Conservation (phyloP, 2,888 invertebrate genomes). For the Therioaphis trifolii region DNA sequence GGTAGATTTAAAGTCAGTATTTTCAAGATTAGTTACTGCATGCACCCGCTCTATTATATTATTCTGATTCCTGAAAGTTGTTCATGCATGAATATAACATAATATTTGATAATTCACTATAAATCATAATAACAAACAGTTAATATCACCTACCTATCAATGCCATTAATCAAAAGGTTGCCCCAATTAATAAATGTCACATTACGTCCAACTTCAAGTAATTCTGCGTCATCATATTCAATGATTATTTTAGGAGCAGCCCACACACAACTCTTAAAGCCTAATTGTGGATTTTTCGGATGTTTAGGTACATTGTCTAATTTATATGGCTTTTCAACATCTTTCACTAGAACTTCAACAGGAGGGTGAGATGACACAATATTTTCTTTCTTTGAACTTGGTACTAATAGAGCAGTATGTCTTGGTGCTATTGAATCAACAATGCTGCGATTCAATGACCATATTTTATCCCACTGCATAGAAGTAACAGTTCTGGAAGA, state of each 20-base stretch:
- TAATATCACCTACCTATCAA: conserved; percentile 77
- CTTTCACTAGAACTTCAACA: conserved; percentile 78
- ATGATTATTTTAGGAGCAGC: conserved; percentile 82
- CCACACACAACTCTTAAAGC: conserved; percentile 82
- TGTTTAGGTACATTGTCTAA: conserved; percentile 78
- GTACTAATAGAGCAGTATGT: conserved; percentile 77
- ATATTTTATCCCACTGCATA: conserved; percentile 99
- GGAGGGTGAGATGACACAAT: conserved; percentile 73
- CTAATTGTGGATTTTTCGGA: conserved; percentile 89
- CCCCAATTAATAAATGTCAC: conserved; percentile 99
- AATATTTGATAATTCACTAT: conserved; percentile 63
- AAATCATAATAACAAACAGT: conserved; percentile 64
- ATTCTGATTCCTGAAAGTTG: conserved; percentile 67
- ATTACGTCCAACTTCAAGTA: conserved; percentile 76
- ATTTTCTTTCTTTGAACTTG: not conserved
- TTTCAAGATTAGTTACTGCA: conserved; percentile 86
- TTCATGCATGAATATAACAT: conserved; percentile 66
- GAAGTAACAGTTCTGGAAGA: conserved; percentile 96
- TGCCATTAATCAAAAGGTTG: conserved; percentile 86
- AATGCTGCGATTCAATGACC: conserved; percentile 97
- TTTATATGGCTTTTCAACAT: conserved; percentile 73
- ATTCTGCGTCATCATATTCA: conserved; percentile 88
- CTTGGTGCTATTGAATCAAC: conserved; percentile 96
- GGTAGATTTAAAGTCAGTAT: conserved; percentile 98
- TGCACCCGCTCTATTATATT: conserved; percentile 79